These are phyloP conservation scores for Lepus timidus DNA, from an alignment of 2,113 vertebrate genomes.

Conservation along the genomic window DNA sequence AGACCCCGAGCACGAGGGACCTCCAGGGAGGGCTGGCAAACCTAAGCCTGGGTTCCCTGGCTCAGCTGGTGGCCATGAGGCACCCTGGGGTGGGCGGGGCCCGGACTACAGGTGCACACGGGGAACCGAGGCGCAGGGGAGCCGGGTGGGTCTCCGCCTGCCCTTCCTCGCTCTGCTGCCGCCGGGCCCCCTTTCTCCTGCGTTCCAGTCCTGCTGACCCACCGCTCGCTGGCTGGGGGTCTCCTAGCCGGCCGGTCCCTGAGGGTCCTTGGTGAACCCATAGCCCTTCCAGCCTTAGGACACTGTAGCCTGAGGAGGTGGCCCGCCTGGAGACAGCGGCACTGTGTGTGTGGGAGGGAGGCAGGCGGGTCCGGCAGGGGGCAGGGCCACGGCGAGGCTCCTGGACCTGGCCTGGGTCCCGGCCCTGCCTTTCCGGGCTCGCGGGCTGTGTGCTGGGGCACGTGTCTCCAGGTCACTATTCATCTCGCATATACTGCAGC, in stretches of 20 bases:
- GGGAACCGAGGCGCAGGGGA: neutral
- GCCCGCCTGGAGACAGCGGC: no score
- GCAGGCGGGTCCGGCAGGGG: neutral
- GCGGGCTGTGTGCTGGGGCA: neutral
- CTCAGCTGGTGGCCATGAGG: no score
- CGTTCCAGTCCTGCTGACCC: neutral
- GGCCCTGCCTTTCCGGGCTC: no score
- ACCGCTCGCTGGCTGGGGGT: fast-evolving
- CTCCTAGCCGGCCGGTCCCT: neutral
- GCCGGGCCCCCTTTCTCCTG: neutral
- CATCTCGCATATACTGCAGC: neutral
- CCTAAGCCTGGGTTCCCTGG: no score
- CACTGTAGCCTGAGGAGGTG: neutral
- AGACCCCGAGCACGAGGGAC: neutral
- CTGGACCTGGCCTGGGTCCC: neutral
- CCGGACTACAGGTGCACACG: neutral
- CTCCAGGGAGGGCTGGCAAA: no score
- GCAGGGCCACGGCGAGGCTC: neutral
- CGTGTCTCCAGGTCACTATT: neutral
- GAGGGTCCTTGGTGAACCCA: neutral
- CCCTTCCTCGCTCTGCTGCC: neutral
- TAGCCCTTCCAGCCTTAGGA: neutral
- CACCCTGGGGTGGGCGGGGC: neutral
- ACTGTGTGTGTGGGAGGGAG: neutral
- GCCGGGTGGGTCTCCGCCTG: neutral